Evolutionary conservation across 2,888 invertebrate species (phyloP), one percentile per base, ranked within the genome.

Genomic region (Catocala sponsa): DNA sequence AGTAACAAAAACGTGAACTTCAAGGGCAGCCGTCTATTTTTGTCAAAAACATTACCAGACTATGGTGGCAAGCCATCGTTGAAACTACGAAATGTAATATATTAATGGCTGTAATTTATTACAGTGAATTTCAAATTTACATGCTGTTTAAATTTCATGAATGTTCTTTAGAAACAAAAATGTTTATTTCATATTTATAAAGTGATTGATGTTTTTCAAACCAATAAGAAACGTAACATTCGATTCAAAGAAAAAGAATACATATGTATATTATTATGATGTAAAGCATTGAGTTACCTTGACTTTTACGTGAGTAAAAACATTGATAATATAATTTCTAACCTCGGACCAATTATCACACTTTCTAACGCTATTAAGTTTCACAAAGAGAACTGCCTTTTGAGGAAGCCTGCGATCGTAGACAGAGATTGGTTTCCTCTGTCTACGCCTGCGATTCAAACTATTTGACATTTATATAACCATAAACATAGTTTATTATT

Each of bases 41-140:
- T 56, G 56, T 49, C 52, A 53, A 57, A 57, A 12, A 48, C 56
- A 52, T 41, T n/a, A 15, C 15, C 25, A 47, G 35, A 48, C 51
- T 48, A 49, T 41, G 7, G 47, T 53, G 41, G 44, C 52, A 57
- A 55, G 58, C 55, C 35, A 59, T 55, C 58, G 33, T 42, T 13
- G 42, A 47, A 6, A 32, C 35, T 25, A 50, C 35, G 38, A 51
- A 38, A 47, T 46, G 35, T 52, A 32, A 56, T 65, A 53, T 58
- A 50, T 55, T 25, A 51, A 47, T 33, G 42, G 25, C 41, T 32
- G n/a, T 41, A 33, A 70, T 58, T 61, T 61, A 52, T 48, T 44
- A 58, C 42, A 63, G 43, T 65, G 61, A 74, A 47, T 64, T 55
- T 38, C 46, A 52, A 49, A 59, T 47, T 12, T 48, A 15, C 56